A percentile compares a stretch with the other conserved stretches of the same genome.
These are phyloP conservation scores for Eustalomyia histrio DNA, from an alignment of 2,888 invertebrate genomes.

Conservation along the genomic window DNA sequence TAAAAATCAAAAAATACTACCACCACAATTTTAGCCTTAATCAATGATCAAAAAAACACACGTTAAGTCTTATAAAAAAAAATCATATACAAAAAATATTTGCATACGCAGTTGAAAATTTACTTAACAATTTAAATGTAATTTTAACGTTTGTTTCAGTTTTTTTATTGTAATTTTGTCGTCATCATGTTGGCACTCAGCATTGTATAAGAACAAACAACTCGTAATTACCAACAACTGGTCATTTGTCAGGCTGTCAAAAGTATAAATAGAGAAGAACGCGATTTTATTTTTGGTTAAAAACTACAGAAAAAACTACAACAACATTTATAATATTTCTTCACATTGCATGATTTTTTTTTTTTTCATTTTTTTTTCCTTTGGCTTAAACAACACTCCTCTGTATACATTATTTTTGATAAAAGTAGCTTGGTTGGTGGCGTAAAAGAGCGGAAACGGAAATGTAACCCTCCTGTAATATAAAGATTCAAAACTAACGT, in stretches of 20 bases:
- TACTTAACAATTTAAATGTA: conserved; percentile 41
- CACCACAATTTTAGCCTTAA: too few species aligned
- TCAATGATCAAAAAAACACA: too few species aligned
- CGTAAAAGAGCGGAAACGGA: conserved; percentile 57
- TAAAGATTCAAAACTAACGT: conserved; percentile 15
- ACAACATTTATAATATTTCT: conserved; percentile 33
- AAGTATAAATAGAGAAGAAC: conserved; percentile 8
- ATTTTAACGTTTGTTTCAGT: conserved; percentile 15
- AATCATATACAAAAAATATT: conserved; percentile 14
- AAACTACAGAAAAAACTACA: background rate
- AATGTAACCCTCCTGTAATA: conserved; percentile 44
- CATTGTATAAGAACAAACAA: conserved; percentile 44
- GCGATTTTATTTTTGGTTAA: conserved; percentile 9
- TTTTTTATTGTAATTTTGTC: conserved; percentile 18
- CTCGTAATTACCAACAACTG: conserved; percentile 62
- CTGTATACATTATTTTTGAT: conserved; percentile 23
- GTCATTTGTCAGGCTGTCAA: conserved; percentile 64
- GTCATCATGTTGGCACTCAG: conserved; percentile 44
- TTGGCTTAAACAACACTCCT: conserved; percentile 1
- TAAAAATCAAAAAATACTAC: too few species aligned
- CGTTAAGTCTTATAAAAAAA: background rate
- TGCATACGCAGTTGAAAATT: conserved; percentile 33
- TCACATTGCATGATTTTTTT: conserved; percentile 38
- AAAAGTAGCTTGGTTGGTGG: conserved; percentile 27
- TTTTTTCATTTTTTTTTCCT: background rate